A percentile compares a stretch with the other conserved stretches of the same genome.
phyloP scores from a whole-genome alignment of 2,113 vertebrate genomes.

The Amblyornis subalaris region DNA sequence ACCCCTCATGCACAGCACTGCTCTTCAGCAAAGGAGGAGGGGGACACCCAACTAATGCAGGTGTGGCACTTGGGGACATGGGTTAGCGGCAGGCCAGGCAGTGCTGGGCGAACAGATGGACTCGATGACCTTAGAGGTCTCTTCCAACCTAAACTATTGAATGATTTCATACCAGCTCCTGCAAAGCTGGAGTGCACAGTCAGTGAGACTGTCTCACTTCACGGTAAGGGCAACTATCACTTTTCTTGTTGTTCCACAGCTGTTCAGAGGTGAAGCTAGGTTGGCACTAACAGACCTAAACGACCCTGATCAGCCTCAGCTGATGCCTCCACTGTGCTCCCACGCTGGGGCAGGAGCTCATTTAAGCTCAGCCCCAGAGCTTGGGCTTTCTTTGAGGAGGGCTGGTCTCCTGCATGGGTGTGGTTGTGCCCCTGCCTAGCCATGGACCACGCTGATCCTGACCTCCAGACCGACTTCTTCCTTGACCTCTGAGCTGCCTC shows the following conservation, averaged over 20 bases:
- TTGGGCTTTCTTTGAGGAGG: not conserved
- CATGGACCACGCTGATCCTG: not conserved
- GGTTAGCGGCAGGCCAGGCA: not conserved
- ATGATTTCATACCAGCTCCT: not conserved
- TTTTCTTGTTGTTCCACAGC: not conserved
- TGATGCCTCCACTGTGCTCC: not conserved
- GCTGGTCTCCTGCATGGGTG: not conserved
- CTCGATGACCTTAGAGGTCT: not conserved
- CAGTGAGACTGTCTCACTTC: not conserved
- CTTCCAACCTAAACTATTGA: not conserved
- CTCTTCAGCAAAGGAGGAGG: not conserved
- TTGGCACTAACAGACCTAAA: not conserved
- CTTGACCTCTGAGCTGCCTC: not conserved
- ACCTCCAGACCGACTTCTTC: not conserved
- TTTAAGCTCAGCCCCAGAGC: rapidly evolving
- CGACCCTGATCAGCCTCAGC: not conserved
- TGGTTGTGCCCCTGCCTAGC: not conserved
- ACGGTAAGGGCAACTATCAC: not conserved
- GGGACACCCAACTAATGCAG: not conserved
- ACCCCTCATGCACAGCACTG: not conserved
- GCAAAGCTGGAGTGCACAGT: not conserved
- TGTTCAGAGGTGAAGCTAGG: too few species aligned
- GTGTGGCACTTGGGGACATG: not conserved
- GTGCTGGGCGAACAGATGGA: not conserved
- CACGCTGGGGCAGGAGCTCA: not conserved